These are phyloP conservation scores for Alca torda DNA, from an alignment of 2,797 vertebrate species.

Conservation along the genomic window DNA sequence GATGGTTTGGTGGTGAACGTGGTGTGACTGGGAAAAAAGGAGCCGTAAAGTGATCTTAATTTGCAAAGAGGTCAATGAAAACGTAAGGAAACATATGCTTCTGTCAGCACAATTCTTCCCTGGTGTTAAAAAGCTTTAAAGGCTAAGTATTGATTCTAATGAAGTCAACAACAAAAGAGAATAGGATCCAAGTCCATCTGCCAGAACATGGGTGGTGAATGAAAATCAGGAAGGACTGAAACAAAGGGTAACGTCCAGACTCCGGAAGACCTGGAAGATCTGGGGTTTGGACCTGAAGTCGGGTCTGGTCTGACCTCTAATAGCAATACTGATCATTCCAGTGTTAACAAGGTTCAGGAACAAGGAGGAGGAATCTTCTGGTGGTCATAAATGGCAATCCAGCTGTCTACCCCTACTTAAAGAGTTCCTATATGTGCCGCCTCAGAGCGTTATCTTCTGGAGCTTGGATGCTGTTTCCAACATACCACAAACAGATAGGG, in stretches of 20 bases:
- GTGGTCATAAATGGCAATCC: neutral
- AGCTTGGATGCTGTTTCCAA: conserved; percentile 42
- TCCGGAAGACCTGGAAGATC: neutral
- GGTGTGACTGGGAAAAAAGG: neutral
- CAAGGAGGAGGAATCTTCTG: conserved; percentile 13
- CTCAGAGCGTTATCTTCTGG: conserved; percentile 43
- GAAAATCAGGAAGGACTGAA: conserved; percentile 9
- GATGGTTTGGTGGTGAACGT: neutral
- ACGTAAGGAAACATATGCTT: neutral
- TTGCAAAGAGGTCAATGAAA: neutral
- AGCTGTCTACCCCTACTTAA: neutral
- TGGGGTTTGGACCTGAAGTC: neutral
- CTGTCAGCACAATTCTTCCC: neutral
- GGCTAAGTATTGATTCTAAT: neutral
- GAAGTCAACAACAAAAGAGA: neutral
- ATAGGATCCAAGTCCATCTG: neutral
- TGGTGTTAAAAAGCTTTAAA: neutral
- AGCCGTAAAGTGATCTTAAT: neutral
- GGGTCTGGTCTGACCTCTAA: neutral
- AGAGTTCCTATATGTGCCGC: neutral
- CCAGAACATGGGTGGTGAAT: neutral
- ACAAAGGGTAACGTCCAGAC: neutral
- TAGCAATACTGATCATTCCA: conserved; percentile 22
- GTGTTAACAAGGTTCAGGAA: conserved; percentile 1
- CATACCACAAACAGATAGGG: conserved; percentile 61